phyloP scores from a whole-genome alignment of 2,113 vertebrate genomes.

The Elachura formosa region DNA sequence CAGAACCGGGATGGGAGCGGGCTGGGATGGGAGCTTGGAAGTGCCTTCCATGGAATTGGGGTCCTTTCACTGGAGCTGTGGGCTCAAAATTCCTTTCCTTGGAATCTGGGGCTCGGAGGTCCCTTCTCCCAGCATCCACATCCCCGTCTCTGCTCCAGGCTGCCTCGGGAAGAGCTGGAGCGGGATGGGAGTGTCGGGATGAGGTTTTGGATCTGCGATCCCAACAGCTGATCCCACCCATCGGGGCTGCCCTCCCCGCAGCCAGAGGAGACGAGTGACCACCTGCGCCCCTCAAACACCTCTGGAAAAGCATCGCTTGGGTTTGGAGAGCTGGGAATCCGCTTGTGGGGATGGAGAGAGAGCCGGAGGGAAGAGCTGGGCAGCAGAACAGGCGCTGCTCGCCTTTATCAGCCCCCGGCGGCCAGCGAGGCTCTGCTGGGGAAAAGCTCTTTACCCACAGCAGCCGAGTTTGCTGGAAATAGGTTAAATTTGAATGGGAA shows the following conservation, averaged over 20 bases:
- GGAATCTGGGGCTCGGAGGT: accelerated
- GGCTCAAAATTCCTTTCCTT: accelerated
- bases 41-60: not conserved
- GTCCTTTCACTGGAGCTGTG: not conserved
- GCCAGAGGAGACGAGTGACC: accelerated
- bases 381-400: not conserved
- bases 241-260: not conserved
- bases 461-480: not conserved
- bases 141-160: not conserved
- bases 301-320: not conserved
- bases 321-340: not conserved
- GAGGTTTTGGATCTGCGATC: not conserved
- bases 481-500: not conserved
- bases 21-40: not conserved
- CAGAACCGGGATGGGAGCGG: too few relatives aligned
- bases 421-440: not conserved
- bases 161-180: not conserved
- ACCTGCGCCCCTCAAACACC: not conserved
- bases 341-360: not conserved
- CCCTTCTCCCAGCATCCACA: accelerated
- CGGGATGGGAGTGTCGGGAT: not conserved
- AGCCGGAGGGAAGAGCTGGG: accelerated
- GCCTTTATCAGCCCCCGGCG: not conserved
- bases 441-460: not conserved
- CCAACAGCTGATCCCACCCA: not conserved